Percentiles rank a stretch among this genome's conserved stretches.
These are phyloP conservation scores for Scelioninae gen. 1 DNA, from an alignment of 2,888 invertebrate species.

Conservation along the genomic window DNA sequence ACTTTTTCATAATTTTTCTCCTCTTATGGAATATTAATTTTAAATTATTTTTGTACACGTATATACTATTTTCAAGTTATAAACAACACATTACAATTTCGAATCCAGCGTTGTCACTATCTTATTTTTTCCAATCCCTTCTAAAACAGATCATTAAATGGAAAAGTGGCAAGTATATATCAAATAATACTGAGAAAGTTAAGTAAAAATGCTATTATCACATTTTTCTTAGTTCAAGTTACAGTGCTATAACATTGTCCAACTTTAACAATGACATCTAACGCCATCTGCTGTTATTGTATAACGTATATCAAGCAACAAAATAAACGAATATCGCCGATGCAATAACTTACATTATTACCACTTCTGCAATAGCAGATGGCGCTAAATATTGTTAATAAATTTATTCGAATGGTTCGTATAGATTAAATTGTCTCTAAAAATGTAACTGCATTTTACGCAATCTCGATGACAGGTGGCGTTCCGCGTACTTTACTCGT, in stretches of 20 bases:
- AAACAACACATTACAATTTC: too few species aligned
- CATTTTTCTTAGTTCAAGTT: too few species aligned
- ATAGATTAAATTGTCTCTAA: not conserved
- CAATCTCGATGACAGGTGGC: not conserved
- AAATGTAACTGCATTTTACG: slow-evolving; percentile 3
- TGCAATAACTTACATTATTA: slow-evolving; percentile 20
- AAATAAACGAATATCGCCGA: slow-evolving; percentile 6
- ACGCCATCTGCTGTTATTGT: slow-evolving; percentile 16
- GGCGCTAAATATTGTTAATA: slow-evolving; percentile 11
- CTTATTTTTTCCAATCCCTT: too few species aligned
- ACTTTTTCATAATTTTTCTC: too few species aligned
- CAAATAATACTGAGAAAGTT: too few species aligned
- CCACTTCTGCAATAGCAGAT: slow-evolving; percentile 1
- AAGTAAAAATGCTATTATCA: not conserved
- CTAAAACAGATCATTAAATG: too few species aligned
- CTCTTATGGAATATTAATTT: too few species aligned
- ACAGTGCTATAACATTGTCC: not conserved
- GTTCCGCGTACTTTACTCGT: not conserved
- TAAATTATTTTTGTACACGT: too few species aligned
- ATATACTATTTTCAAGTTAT: too few species aligned
- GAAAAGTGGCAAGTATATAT: too few species aligned
- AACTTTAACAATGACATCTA: slow-evolving; percentile 7
- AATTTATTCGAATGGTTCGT: slow-evolving; percentile 6
- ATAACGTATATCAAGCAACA: slow-evolving; percentile 4
- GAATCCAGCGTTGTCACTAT: too few species aligned